phyloP scores from a whole-genome alignment of 2,113 vertebrate species.

The Gymnarchus niloticus region DNA sequence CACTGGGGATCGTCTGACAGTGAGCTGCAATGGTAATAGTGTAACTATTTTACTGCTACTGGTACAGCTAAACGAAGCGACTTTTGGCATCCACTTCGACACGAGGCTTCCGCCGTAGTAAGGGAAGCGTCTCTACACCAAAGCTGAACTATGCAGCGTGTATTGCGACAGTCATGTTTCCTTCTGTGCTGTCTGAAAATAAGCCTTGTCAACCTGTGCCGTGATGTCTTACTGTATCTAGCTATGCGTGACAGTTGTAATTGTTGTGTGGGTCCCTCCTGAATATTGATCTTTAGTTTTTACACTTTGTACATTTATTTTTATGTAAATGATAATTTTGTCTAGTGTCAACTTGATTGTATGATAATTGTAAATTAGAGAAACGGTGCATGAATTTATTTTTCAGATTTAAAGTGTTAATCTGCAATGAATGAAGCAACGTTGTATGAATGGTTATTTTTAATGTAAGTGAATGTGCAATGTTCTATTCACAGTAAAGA shows the following conservation, averaged over 20 bases:
- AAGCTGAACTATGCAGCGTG: conserved; percentile 55
- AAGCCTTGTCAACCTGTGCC: conserved; percentile 29
- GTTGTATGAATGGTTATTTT: conserved; percentile 28
- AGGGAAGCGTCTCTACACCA: conserved; percentile 27
- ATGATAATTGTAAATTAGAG: conserved; percentile 61
- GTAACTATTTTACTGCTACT: not conserved
- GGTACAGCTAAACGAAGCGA: not conserved
- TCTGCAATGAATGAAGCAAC: conserved; percentile 25
- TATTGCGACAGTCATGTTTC: conserved; percentile 4
- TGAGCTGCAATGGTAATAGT: not conserved
- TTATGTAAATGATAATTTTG: conserved; percentile 42
- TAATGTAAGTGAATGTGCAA: conserved; percentile 32
- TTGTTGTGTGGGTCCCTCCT: conserved; percentile 44
- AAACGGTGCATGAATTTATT: conserved; percentile 72
- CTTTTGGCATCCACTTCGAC: not conserved
- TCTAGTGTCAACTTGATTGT: conserved; percentile 43
- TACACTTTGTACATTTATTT: conserved; percentile 55
- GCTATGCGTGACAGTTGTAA: conserved; percentile 52
- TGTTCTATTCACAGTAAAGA: conserved; percentile 28
- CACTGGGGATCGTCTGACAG: not conserved
- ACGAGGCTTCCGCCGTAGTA: not conserved
- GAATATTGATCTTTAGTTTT: conserved; percentile 42
- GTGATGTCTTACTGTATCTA: conserved; percentile 43
- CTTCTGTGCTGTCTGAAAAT: conserved; percentile 43
- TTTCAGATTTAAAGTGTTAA: conserved; percentile 49